A percentile compares a stretch with the other conserved stretches of the same genome.
Conservation (phyloP, 1,140 invertebrate genomes). For the Brachionus manjavacas region DNA sequence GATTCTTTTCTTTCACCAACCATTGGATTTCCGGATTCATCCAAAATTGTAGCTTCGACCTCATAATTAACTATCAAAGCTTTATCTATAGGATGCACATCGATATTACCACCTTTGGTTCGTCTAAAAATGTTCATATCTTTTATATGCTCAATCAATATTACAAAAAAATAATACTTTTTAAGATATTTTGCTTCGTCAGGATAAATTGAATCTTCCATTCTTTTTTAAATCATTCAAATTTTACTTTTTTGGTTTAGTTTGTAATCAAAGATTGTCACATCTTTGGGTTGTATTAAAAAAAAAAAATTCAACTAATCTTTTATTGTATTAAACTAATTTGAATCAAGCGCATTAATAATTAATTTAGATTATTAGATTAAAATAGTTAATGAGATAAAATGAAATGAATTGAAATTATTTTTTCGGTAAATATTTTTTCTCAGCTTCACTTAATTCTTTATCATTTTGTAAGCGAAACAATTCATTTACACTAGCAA, state of each 20-base stretch:
- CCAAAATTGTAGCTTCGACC: slow-evolving; percentile 76
- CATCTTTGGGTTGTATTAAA: background rate
- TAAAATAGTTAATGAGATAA: background rate
- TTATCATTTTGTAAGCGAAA: slow-evolving; percentile 58
- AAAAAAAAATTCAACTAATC: too few relatives aligned
- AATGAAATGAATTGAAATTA: background rate
- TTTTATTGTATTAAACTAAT: background rate
- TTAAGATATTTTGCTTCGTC: slow-evolving; percentile 36
- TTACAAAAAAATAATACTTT: slow-evolving; percentile 4
- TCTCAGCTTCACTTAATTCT: slow-evolving; percentile 57
- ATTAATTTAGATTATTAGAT: too few relatives aligned
- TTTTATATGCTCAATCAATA: background rate
- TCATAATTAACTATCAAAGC: slow-evolving; percentile 84
- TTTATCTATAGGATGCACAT: slow-evolving; percentile 83
- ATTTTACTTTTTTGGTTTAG: too few relatives aligned
- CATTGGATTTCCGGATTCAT: slow-evolving; percentile 75
- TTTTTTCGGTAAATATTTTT: slow-evolving; percentile 55
- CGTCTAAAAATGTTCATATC: slow-evolving; percentile 60
- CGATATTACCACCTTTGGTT: slow-evolving; percentile 74
- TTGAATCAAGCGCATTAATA: background rate
- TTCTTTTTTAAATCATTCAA: background rate
- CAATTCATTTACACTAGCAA: slow-evolving; percentile 54
- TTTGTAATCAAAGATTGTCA: background rate
- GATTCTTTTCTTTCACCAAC: slow-evolving; percentile 75
- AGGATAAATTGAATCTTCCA: background rate